Base-by-base conservation (phyloP, 2,888 invertebrate species). In the Cotesia congregata region DNA sequence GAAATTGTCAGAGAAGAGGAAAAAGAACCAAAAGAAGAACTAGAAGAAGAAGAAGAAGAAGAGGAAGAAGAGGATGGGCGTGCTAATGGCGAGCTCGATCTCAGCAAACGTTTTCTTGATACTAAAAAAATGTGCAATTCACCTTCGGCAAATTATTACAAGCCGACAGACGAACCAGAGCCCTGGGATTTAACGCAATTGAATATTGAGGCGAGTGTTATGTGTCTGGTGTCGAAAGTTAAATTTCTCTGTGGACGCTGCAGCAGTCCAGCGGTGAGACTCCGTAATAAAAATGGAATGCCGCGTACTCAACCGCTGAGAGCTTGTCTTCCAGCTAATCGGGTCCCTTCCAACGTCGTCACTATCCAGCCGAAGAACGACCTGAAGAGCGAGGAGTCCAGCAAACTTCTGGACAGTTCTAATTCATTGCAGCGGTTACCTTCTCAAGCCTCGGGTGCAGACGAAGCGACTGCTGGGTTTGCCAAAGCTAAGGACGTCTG, bases 141-240 rank as follows among this genome's bases (percentile, higher is more conserved):
- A 72, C 93, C 93, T 39, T 94, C 94, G 15, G 94, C 94, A 1
- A 94, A 95, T 89, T 95, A 94, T 86, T 95, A 95, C 86, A 93
- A 94, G 79, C 94, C 94, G 0, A 94, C 94, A 0, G 95, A 95
- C 84, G 95, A 95, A 85, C 95, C 95, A 0, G 96, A 96, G 85
- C 96, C 96, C 0, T 94, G 95, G 92, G 96, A 96, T 88, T 91
- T 97, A 78, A 96, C 95, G 0, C 94, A 96, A 83, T 89, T 96
- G 61, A 97, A 97, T 86, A 95, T 96, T 73, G 96, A 96, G 90
- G 96, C 96, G 0, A 95, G 95, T 85, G 94, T 96, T 5, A 95
- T 96, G 93, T 96, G 96, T 88, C 91, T 96, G 79, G 94, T 95
- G 38, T 95, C 95, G 83, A 96, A 96, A 90, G 94, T 95, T 0